Evolutionary conservation across 2,888 invertebrate species (phyloP).

Genomic region (Norana najaformis): DNA sequence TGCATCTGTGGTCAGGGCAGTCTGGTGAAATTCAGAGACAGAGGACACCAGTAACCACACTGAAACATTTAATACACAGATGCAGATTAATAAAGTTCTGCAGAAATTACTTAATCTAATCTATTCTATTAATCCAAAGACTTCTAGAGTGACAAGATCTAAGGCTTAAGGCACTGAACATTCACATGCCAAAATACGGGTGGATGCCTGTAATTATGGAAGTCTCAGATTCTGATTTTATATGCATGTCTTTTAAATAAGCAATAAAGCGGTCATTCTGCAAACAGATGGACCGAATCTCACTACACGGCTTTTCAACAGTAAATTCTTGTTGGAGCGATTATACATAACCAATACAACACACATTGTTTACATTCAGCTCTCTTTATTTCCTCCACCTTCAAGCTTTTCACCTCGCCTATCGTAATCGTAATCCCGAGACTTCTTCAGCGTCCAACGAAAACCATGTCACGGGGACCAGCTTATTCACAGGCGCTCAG

Average conservation of each 20-base stretch:
- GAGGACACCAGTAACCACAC: background rate
- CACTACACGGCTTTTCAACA: background rate
- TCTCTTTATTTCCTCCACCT: background rate
- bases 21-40: background rate
- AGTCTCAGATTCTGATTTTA: background rate
- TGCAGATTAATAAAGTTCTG: background rate
- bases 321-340: background rate
- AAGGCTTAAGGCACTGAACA: no score
- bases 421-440: no score
- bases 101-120: no score
- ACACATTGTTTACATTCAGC: background rate
- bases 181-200: background rate
- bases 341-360: background rate
- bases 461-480: no score
- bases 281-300: background rate
- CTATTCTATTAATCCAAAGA: background rate
- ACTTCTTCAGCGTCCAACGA: no score
- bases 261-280: no score
- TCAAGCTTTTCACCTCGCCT: background rate
- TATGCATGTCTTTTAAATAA: no score
- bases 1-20: background rate
- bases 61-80: background rate
- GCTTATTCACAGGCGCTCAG: no score
- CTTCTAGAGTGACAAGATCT: background rate
- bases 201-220: background rate